These are phyloP conservation scores for Trissoscelio sp. DNA, from an alignment of 2,888 invertebrate genomes.

Conservation along the genomic window DNA sequence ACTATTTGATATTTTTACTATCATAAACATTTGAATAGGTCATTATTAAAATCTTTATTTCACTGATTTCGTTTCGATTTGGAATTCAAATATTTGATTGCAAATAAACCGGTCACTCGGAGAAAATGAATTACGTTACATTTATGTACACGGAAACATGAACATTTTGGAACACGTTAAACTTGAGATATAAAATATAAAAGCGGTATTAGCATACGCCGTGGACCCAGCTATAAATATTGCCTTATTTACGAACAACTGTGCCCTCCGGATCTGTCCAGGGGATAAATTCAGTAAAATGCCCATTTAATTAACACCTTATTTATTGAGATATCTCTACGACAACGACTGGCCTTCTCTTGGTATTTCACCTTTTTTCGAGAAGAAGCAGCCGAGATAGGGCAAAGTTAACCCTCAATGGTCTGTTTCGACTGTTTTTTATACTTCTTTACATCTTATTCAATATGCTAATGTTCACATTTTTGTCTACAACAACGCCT, in stretches of 20 bases:
- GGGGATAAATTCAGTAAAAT: constrained; percentile 81
- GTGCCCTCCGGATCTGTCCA: constrained; percentile 70
- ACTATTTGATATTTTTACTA: too few relatives aligned
- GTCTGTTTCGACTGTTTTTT: constrained; percentile 38
- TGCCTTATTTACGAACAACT: constrained; percentile 80
- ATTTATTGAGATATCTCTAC: constrained; percentile 82
- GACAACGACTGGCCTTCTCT: constrained; percentile 62
- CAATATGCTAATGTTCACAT: constrained; percentile 50
- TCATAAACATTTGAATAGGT: too few relatives aligned
- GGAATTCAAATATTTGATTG: constrained; percentile 22
- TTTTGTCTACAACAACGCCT: constrained; percentile 15
- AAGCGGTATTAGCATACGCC: constrained; percentile 62
- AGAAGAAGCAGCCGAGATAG: constrained; percentile 41
- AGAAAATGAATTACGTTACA: constrained; percentile 33
- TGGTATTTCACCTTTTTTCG: constrained; percentile 67
- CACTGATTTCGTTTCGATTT: constrained; percentile 7
- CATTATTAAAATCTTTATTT: too few relatives aligned
- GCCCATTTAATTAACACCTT: constrained; percentile 83
- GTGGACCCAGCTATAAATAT: constrained; percentile 80
- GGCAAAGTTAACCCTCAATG: constrained; percentile 63
- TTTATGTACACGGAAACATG: constrained; percentile 45
- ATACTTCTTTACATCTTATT: constrained; percentile 43
- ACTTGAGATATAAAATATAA: constrained; percentile 59
- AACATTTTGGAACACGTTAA: constrained; percentile 46
- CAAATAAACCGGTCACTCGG: constrained; percentile 7